These are phyloP conservation scores for Nesoenas mayeri DNA, from an alignment of 2,113 vertebrate genomes.

Conservation along the genomic window DNA sequence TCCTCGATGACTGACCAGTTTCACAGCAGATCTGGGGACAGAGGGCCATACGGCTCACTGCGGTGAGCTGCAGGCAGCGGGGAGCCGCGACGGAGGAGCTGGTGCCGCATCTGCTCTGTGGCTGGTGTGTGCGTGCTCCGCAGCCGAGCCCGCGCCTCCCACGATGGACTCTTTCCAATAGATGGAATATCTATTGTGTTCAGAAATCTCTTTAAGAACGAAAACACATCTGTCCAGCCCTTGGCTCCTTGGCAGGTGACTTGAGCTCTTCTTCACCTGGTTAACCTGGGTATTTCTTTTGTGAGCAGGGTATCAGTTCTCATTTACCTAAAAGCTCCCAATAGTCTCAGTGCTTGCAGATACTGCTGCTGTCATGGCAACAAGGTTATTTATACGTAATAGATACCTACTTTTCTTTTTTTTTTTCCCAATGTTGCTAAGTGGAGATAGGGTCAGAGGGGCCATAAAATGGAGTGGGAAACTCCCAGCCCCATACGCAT, in stretches of 20 bases:
- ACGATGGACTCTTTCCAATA: not conserved
- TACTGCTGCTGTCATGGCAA: slow-evolving; percentile 59
- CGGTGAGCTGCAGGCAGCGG: not conserved
- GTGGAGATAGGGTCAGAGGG: slow-evolving; percentile 1
- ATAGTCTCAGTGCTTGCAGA: slow-evolving; percentile 29
- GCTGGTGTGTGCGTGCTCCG: not conserved
- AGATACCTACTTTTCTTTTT: not conserved
- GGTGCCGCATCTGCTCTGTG: not conserved
- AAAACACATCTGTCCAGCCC: not conserved
- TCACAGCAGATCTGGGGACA: not conserved
- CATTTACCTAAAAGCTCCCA: slow-evolving; percentile 36
- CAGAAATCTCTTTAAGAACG: not conserved
- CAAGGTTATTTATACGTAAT: slow-evolving; percentile 57
- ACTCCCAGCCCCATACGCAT: not conserved
- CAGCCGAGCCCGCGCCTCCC: not conserved
- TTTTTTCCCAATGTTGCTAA: not conserved
- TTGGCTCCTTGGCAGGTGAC: slow-evolving; percentile 2
- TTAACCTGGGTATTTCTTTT: not conserved
- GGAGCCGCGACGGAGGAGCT: not conserved
- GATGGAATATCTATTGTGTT: not conserved
- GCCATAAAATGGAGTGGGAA: not conserved
- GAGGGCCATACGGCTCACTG: accelerated
- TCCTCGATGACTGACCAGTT: not conserved
- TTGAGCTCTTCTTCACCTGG: slow-evolving; percentile 21
- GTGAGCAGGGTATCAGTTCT: slow-evolving; percentile 18